Base-by-base conservation (phyloP, 2,888 invertebrate species). In the Apodemia zela region DNA sequence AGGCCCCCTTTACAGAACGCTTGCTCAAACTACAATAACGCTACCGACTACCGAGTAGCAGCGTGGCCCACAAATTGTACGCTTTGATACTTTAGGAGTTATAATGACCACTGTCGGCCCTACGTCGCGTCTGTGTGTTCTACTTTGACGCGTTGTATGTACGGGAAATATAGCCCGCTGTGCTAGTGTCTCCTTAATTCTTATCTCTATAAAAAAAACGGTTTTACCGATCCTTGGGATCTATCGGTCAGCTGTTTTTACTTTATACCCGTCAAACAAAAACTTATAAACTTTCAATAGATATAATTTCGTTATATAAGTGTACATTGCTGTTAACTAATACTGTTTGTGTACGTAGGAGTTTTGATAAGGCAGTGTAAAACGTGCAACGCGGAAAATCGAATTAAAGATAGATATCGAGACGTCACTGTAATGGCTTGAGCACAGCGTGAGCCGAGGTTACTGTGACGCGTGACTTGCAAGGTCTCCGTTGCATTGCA, bases 391-490 rank as follows among this genome's bases (percentile, higher is more conserved):
- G 73, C 77, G 78, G 73, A 74, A 77, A 73, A 78, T 76, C 73
- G 78, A 75, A 69, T 67, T 65, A 66, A 68, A 70, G 69, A 72
- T 70, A 71, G 70, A 68, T 69, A 67, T 69, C 66, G 66, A 70
- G 76, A 77, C 76, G 80, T 73, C 80, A 74, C 77, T 74, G 84
- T 86, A 85, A 74, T 75, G 81, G 80, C 71, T 76, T 81, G 84
- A 87, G 85, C 84, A 88, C 86, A 81, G 84, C 87, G 86, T 84
- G 87, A 86, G 86, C 80, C 89, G 90, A 90, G 90, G 91, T 90
- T 90, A 89, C 84, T 84, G 87, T 89, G 91, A 91, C 91, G 91
- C 90, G 91, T 91, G 89, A 90, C 90, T 91, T 90, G 91, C 91
- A 90, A 91, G 91, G 91, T 90, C 89, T 82, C 85, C 85, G 87